Evolutionary conservation across 2,888 invertebrate species (phyloP), one percentile per base, ranked within the genome.

Genomic region (Hybos culiciformis): DNA sequence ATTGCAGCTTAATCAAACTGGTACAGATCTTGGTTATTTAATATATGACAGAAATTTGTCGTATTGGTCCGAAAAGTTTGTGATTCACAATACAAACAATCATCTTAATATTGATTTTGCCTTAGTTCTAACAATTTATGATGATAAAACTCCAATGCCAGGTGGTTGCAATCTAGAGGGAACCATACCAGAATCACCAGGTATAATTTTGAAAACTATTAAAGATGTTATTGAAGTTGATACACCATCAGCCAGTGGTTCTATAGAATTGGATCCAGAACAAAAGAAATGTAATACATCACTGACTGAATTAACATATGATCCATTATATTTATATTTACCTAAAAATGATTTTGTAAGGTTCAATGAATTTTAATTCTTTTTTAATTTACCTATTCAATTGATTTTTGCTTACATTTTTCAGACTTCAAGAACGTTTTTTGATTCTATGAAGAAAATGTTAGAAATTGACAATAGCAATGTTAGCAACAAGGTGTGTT

Each of bases 161-260:
- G 44, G 44, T 2, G 42, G 42, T n/a, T 47, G 46, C 18, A 39
- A 29, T 37, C 6, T 36, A 29, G 42, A 42, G 26, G 12, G n/a
- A 12, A 18, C 18, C 12, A 33, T 11, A 11, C 3, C 19, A 24
- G 23, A 39, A 32, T 18, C 15, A 24, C 29, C 37, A 17, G 11
- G 4, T 17, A n/a, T 39, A 18, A 14, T 12, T 6, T 7, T 43
- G n/a, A 23, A 4, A 3, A 7, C 21, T 15, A 12, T 11, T 15
- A 11, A 17, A 21, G 36, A 26, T 21, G 39, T 44, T 14, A 31
- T 45, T 6, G 19, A 38, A 19, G 31, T 44, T 6, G 44, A 44
- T 32, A 39, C 41, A 18, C 42, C 39, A 12, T 11, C 15, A n/a
- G 41, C 41, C 2, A 12, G 31, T 14, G 5, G 12, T 14, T 41